These are phyloP conservation scores for Myotis findleyi DNA, from an alignment of 2,797 vertebrate species.

Conservation along the genomic window DNA sequence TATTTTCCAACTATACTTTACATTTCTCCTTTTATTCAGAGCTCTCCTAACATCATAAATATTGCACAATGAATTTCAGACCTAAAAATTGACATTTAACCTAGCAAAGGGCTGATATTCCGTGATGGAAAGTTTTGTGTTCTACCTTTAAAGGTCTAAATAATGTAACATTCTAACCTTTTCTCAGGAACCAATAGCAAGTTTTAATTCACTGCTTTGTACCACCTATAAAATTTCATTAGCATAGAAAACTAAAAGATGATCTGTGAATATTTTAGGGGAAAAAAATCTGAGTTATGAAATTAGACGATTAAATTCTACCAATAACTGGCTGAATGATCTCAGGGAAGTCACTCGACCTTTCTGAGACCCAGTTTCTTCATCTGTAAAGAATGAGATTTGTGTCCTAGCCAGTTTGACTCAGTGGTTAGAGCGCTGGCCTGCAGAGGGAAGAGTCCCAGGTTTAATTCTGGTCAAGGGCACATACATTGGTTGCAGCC, in stretches of 20 bases:
- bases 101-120: background rate
- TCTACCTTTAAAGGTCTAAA: background rate
- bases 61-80: background rate
- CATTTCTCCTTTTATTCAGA: background rate
- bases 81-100: background rate
- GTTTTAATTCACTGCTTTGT: background rate
- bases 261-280: background rate
- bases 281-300: background rate
- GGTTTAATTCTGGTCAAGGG: no score
- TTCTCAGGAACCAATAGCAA: background rate
- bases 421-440: no score
- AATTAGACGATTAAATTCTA: slow-evolving; percentile 34
- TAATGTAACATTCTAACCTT: background rate
- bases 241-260: background rate
- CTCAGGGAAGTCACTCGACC: background rate
- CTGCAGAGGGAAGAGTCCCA: no score
- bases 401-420: background rate
- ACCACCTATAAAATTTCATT: background rate
- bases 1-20: background rate
- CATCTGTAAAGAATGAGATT: background rate
- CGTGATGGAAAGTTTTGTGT: background rate
- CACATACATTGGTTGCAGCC: no score
- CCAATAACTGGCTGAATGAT: background rate
- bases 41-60: slow-evolving; percentile 1
- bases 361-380: background rate